phyloP scores from a whole-genome alignment of 2,888 invertebrate genomes.

The Euzophera pinguis region DNA sequence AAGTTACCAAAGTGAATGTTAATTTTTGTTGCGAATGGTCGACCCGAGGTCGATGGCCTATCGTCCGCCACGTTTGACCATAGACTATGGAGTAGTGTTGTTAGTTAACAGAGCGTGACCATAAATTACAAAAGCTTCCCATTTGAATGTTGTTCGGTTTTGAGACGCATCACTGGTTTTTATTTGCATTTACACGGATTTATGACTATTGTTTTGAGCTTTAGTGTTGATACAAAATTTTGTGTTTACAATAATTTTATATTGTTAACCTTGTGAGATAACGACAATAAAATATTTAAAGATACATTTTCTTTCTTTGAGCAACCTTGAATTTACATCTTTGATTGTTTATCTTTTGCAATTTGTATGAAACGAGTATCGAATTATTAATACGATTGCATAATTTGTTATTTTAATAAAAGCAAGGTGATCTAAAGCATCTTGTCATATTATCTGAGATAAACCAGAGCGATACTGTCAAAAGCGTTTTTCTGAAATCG shows the following conservation, averaged over 20 bases:
- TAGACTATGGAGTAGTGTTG: slow-evolving; percentile 47
- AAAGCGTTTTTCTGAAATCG: slow-evolving; percentile 32
- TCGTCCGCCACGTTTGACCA: slow-evolving; percentile 54
- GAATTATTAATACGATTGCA: not conserved
- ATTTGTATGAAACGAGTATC: not conserved
- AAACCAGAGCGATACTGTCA: slow-evolving; percentile 34
- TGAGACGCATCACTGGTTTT: slow-evolving; percentile 51
- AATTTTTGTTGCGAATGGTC: slow-evolving; percentile 49
- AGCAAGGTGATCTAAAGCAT: slow-evolving; percentile 26
- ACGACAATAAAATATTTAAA: not conserved
- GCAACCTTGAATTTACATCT: not conserved
- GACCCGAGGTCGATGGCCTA: slow-evolving; percentile 45
- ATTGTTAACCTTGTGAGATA: slow-evolving; percentile 11
- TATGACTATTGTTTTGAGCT: slow-evolving; percentile 22
- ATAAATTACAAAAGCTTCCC: slow-evolving; percentile 51
- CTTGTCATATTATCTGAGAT: slow-evolving; percentile 36
- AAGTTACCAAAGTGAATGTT: slow-evolving; percentile 49
- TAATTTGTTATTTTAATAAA: slow-evolving; percentile 16
- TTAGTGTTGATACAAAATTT: slow-evolving; percentile 15
- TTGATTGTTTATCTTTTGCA: not conserved
- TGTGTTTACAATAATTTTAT: slow-evolving; percentile 3
- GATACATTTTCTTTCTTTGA: not conserved
- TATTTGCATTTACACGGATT: slow-evolving; percentile 32
- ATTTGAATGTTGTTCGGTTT: slow-evolving; percentile 47
- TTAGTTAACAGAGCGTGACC: slow-evolving; percentile 62